Conservation (phyloP, 2,888 invertebrate genomes). For the Congeria kusceri region DNA sequence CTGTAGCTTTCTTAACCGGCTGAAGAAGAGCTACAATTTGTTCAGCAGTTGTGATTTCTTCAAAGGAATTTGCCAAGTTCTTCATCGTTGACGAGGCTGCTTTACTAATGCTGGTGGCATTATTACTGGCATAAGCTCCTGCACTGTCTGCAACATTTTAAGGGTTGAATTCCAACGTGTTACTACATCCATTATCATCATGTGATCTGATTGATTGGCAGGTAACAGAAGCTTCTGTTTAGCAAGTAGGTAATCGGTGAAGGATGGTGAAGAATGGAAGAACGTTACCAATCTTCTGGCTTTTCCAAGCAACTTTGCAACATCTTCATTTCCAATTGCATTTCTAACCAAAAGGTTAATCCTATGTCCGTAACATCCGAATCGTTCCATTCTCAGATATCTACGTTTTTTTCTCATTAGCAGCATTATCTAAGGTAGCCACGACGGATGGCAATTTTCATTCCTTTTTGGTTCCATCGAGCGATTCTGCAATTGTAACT, state of each 20-base stretch:
- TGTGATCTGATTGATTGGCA: conserved; percentile 1
- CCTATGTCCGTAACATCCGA: conserved; percentile 31
- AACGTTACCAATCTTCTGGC: conserved; percentile 13
- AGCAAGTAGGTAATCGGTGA: neutral
- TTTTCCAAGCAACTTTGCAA: conserved; percentile 14
- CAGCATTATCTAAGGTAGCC: conserved; percentile 30
- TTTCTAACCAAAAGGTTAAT: conserved; percentile 27
- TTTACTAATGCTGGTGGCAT: conserved; percentile 7
- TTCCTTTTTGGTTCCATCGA: conserved; percentile 4
- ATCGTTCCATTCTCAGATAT: conserved; percentile 4
- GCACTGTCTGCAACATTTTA: conserved; percentile 11
- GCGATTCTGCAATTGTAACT: conserved; percentile 24
- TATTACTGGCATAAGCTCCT: conserved; percentile 18
- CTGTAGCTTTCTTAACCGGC: conserved; percentile 21
- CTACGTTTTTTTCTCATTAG: conserved; percentile 28
- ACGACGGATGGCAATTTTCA: neutral
- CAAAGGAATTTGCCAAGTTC: neutral
- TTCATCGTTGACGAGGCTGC: neutral
- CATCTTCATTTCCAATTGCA: conserved; percentile 3
- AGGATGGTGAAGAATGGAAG: conserved; percentile 19
- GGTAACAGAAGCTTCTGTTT: conserved; percentile 11
- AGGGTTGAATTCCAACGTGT: conserved; percentile 28
- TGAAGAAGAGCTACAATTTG: conserved; percentile 9
- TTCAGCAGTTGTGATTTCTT: conserved; percentile 13
- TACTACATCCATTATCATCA: conserved; percentile 21